Base-by-base conservation (phyloP, 2,113 vertebrate species). In the Marcusenius ussheri region DNA sequence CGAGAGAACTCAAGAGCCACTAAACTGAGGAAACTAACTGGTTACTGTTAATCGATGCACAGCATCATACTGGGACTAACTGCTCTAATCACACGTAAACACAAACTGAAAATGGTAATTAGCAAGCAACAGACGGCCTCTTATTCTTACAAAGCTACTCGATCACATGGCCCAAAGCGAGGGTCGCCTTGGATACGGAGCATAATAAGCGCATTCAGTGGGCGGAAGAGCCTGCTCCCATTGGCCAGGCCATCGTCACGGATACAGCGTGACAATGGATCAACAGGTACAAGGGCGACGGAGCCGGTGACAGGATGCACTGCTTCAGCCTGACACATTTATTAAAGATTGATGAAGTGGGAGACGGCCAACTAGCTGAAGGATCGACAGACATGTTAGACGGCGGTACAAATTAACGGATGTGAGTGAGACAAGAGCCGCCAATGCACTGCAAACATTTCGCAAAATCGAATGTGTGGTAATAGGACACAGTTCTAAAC, bases 291-390 rank as follows among this genome's bases (percentile, higher is more conserved):
- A 86, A 92, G 90, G 91, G 91, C 58, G 39, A 56, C 77, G 93
- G 86, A 56, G 50, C 24, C 56, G 90, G 51, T 94, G 93, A 95
- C 95, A 91, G 91, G 93, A 92, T 94, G 95, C 93, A 93, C 92
- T 91, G 51, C 89, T 70, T 27, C 90, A 90, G 93, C 93, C 94
- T 92, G 92, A 90, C 21, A 58, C 58, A 49, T 89, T 91, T 94
- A 96, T 96, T 95, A 96, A 96, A 94, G 93, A 91, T 95, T 95
- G 91, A 96, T 96, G 95, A 95, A 94, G 90, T 6, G 66, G 62
- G 56, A 47, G 56, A 42, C 45, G 2, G 51, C 87, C n/a, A 42
- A 39, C 35, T 21, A 39, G 21, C 77, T 35, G 9, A 56, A 89
- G 46, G 62, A 5, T 27, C 88, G 1, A 66, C 15, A 58, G 15